phyloP scores from a whole-genome alignment of 92 coral and sea anemone species.

The Umimayanthus chanpuru region DNA sequence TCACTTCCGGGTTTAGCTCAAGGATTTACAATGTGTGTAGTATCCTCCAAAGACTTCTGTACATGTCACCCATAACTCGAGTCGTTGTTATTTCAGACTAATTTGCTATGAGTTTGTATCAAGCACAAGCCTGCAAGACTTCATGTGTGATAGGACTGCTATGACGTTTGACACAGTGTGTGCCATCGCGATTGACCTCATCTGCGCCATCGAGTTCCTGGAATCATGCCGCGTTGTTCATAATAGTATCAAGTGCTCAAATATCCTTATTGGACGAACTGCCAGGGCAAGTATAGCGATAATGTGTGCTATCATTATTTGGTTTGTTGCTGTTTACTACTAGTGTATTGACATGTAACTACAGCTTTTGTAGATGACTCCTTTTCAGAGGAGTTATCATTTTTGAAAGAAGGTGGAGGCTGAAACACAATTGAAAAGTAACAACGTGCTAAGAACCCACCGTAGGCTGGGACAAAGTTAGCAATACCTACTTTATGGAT shows the following conservation, averaged over 20 bases:
- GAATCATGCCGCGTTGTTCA: conserved; percentile 50
- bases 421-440: too few relatives aligned
- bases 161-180: conserved; percentile 53
- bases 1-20: too few relatives aligned
- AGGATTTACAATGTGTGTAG: too few relatives aligned
- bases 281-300: conserved; percentile 42
- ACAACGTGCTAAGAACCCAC: too few relatives aligned
- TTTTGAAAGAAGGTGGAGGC: too few relatives aligned
- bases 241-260: conserved; percentile 48
- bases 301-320: too few relatives aligned
- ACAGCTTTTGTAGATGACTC: not conserved
- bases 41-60: not conserved
- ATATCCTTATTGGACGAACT: conserved; percentile 57
- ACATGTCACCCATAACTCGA: not conserved
- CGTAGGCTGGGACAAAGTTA: too few relatives aligned
- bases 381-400: not conserved
- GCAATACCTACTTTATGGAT: too few relatives aligned
- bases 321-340: not conserved
- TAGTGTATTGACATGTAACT: not conserved
- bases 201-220: conserved; percentile 48
- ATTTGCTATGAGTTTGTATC: conserved; percentile 57
- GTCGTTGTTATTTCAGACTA: conserved; percentile 28
- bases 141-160: conserved; percentile 27
- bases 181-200: conserved; percentile 52
- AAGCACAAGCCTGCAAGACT: conserved; percentile 51